phyloP scores from a whole-genome alignment of 2,888 invertebrate species.

The Heliconius erato region DNA sequence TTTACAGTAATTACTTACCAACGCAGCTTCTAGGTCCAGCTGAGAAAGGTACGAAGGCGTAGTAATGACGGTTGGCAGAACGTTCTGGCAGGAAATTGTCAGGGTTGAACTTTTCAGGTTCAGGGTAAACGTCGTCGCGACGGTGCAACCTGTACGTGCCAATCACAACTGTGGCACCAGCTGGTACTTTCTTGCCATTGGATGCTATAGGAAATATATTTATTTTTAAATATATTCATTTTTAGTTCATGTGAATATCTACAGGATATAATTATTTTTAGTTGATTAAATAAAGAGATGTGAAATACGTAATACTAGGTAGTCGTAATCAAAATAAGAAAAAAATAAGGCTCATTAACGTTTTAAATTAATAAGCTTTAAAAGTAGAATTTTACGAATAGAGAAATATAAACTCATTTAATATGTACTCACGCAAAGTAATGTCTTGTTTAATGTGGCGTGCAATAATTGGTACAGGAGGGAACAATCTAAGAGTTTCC shows the following conservation, averaged over 20 bases:
- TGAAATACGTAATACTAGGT: neutral
- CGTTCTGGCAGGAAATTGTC: conserved; percentile 94
- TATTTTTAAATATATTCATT: neutral
- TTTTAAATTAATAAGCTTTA: neutral
- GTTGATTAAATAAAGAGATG: neutral
- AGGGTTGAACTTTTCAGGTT: conserved; percentile 92
- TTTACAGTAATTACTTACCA: conserved; percentile 82
- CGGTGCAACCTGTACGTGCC: conserved; percentile 90
- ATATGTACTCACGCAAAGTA: conserved; percentile 85
- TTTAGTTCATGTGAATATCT: neutral
- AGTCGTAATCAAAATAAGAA: neutral
- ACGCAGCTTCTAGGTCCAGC: conserved; percentile 93
- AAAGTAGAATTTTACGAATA: neutral
- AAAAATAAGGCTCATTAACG: neutral
- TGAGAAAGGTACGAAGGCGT: conserved; percentile 93
- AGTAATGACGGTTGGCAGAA: conserved; percentile 91
- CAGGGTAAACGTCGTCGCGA: conserved; percentile 89
- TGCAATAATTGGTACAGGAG: conserved; percentile 92
- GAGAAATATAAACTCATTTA: neutral
- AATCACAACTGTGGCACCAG: conserved; percentile 89
- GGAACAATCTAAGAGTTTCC: conserved; percentile 92
- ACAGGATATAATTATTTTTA: neutral
- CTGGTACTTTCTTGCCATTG: conserved; percentile 88
- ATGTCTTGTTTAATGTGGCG: conserved; percentile 90
- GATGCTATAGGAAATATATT: conserved; percentile 76